A percentile compares a stretch with the other conserved stretches of the same genome.
Evolutionary conservation across 2,113 vertebrate species (phyloP).

Genomic region (Urocolius indicus): DNA sequence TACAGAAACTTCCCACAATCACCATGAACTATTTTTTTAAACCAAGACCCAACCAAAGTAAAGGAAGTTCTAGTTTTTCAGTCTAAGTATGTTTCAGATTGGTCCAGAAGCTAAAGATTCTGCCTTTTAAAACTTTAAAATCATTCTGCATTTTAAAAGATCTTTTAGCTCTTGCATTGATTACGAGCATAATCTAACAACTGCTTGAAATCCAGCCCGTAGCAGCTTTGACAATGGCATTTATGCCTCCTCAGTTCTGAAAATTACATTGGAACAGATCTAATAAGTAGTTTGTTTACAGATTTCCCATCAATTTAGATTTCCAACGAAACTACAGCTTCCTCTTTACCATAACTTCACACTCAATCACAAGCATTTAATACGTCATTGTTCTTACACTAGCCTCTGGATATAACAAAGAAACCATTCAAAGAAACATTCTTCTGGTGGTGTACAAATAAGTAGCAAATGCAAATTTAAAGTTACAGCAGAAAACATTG

Average conservation of each 20-base stretch:
- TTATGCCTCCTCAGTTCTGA: background rate
- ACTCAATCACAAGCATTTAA: background rate
- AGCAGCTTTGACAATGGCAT: background rate
- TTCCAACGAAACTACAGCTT: constrained; percentile 7
- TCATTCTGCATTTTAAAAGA: background rate
- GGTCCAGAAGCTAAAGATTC: background rate
- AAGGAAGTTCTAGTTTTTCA: background rate
- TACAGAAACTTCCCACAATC: background rate
- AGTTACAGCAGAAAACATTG: background rate
- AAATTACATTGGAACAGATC: background rate
- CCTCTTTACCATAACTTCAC: background rate
- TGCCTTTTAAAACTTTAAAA: background rate
- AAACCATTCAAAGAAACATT: background rate
- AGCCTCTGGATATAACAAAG: constrained; percentile 10
- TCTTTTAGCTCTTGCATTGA: background rate
- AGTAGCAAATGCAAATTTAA: background rate
- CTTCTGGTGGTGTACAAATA: background rate
- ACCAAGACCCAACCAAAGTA: background rate
- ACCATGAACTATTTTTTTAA: background rate
- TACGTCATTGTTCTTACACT: background rate
- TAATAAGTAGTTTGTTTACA: background rate
- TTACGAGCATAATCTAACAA: background rate
- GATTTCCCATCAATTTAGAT: background rate
- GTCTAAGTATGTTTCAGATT: background rate
- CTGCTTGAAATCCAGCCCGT: background rate